phyloP scores from a whole-genome alignment of 2,113 vertebrate species.

The Lanius collurio region DNA sequence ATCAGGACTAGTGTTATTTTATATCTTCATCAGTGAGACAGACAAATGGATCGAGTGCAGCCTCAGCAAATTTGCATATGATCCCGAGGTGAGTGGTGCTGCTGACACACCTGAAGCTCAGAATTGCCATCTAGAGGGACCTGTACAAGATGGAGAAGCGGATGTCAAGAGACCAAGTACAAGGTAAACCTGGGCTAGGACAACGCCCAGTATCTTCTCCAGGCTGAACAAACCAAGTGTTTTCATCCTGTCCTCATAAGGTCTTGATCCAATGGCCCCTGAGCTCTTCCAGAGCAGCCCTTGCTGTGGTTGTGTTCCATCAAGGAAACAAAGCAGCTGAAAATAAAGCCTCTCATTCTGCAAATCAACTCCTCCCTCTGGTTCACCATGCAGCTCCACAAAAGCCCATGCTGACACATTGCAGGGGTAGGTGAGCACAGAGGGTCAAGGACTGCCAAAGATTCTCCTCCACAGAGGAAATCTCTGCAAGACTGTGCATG shows the following conservation, averaged over 20 bases:
- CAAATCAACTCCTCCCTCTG: background rate
- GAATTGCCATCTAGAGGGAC: background rate
- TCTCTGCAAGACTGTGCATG: background rate
- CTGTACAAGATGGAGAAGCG: background rate
- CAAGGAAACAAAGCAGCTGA: background rate
- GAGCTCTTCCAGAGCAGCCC: background rate
- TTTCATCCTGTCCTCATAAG: background rate
- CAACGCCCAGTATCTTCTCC: background rate
- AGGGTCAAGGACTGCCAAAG: background rate
- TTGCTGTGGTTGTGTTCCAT: background rate
- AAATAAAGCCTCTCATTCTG: background rate
- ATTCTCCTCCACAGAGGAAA: fast-evolving
- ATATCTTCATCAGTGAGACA: background rate
- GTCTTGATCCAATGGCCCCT: background rate
- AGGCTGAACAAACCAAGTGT: background rate
- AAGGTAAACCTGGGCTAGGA: background rate
- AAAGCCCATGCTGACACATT: background rate
- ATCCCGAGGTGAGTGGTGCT: background rate
- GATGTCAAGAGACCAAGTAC: no score
- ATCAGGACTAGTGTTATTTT: background rate
- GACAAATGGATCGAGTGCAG: background rate
- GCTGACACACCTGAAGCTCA: background rate
- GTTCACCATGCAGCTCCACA: background rate
- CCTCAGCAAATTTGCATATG: background rate
- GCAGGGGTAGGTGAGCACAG: background rate